Evolutionary conservation across 2,888 invertebrate species (phyloP), one percentile per base, ranked within the genome.

Genomic region (Nysson spinosus): DNA sequence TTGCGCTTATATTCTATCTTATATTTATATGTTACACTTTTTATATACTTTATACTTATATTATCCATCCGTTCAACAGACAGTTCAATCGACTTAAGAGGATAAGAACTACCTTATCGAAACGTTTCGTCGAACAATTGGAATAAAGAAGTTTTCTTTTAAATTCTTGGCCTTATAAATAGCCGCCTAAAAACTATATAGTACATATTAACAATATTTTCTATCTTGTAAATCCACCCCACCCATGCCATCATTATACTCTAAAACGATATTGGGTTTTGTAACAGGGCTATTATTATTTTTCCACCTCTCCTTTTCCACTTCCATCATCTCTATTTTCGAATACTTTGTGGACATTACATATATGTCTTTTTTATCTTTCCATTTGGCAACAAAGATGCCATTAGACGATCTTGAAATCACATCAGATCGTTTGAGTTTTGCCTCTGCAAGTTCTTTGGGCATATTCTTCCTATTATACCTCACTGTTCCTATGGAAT

Each of bases 101-200:
- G n/a, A n/a, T n/a, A n/a, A n/a, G n/a, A n/a, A n/a, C n/a, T n/a
- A n/a, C n/a, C n/a, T n/a, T n/a, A n/a, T n/a, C n/a, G n/a, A n/a
- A n/a, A n/a, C n/a, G n/a, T n/a, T n/a, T n/a, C n/a, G n/a, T n/a
- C n/a, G n/a, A n/a, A n/a, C n/a, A n/a, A n/a, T n/a, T n/a, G n/a
- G n/a, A n/a, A n/a, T n/a, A n/a, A n/a, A n/a, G n/a, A n/a, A n/a
- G n/a, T n/a, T n/a, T n/a, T n/a, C n/a, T n/a, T n/a, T n/a, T n/a
- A n/a, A n/a, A n/a, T n/a, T n/a, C n/a, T n/a, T n/a, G n/a, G n/a
- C n/a, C n/a, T n/a, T n/a, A n/a, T n/a, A n/a, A n/a, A n/a, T n/a
- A n/a, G n/a, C n/a, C n/a, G n/a, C n/a, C 74, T 70, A 72, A 5
- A 74, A 9, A 6, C 52, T n/a, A 39, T 46, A 70, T 72, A 55